Conservation (phyloP, 1,140 invertebrate genomes). For the Mya arenaria region DNA sequence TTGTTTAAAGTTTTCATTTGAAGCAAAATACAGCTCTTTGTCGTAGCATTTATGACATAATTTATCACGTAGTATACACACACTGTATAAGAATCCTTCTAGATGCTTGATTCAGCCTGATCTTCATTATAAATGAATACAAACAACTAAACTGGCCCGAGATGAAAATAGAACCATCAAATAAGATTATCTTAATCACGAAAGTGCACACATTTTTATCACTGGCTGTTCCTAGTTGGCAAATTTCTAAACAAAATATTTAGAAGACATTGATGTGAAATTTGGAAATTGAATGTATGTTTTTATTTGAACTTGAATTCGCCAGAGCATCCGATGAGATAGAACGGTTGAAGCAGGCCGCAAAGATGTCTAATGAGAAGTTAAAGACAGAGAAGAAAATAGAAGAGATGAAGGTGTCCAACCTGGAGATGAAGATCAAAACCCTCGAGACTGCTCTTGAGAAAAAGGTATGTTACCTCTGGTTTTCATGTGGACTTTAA, state of each 20-base stretch:
- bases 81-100: no score
- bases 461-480: slow-evolving; percentile 32
- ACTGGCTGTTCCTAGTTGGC: neutral
- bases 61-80: no score
- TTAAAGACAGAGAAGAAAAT: slow-evolving; percentile 24
- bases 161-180: neutral
- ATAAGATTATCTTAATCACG: neutral
- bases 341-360: slow-evolving; percentile 9
- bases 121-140: no score
- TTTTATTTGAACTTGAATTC: no score
- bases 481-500: no score
- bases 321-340: slow-evolving; percentile 12
- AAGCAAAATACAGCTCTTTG: no score
- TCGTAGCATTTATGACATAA: no score
- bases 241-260: neutral
- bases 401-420: slow-evolving; percentile 5
- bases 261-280: neutral
- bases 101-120: no score
- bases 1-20: no score
- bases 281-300: no score
- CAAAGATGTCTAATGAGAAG: neutral
- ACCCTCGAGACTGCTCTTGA: slow-evolving; percentile 13
- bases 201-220: neutral
- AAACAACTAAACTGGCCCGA: neutral
- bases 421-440: slow-evolving; percentile 21